phyloP scores from a whole-genome alignment of 2,113 vertebrate species.

The Rhynchomys soricoides region DNA sequence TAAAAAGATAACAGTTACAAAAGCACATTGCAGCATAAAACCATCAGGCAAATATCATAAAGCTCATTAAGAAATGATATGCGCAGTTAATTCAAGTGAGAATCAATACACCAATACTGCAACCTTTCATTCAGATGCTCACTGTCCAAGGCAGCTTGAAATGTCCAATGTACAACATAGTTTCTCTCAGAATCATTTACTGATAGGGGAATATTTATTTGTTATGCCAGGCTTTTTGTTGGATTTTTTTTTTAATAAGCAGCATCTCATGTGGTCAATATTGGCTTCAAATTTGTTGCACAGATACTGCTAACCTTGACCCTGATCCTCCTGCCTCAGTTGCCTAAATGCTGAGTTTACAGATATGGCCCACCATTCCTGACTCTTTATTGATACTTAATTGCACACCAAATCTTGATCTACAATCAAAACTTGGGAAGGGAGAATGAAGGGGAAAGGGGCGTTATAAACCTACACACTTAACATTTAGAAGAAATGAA shows the following conservation, averaged over 20 bases:
- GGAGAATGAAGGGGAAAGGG: too few relatives aligned
- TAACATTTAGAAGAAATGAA: constrained; percentile 35
- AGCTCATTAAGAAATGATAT: not conserved
- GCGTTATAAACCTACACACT: not conserved
- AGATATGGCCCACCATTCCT: not conserved
- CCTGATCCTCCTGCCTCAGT: not conserved
- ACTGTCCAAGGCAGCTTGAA: not conserved
- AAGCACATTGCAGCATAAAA: not conserved
- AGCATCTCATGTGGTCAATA: not conserved
- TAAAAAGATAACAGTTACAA: not conserved
- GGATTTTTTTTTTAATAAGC: not conserved
- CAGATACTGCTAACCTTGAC: not conserved
- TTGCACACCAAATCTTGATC: not conserved
- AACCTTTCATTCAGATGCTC: not conserved
- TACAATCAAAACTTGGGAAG: not conserved
- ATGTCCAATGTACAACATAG: not conserved
- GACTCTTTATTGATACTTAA: not conserved
- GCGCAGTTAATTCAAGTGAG: not conserved
- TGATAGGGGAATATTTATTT: not conserved
- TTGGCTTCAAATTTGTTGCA: not conserved
- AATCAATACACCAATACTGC: not conserved
- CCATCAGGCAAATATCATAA: not conserved
- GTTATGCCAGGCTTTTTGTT: not conserved
- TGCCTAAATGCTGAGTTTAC: not conserved
- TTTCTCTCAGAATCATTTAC: not conserved